Evolutionary conservation across 2,888 invertebrate species (phyloP).

Genomic region (Lasiommata megera): DNA sequence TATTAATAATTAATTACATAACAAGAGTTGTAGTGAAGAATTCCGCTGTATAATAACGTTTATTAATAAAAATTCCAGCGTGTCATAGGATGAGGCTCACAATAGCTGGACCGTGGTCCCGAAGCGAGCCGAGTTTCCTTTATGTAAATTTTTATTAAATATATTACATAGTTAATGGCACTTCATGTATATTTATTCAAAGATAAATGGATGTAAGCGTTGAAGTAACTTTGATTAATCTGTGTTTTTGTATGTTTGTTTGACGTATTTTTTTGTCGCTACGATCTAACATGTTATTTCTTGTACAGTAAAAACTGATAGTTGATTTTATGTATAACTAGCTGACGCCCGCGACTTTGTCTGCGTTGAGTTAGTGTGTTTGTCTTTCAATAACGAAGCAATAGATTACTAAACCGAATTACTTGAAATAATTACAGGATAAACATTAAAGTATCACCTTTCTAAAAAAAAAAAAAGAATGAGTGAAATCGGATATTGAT

Average conservation of each 20-base stretch:
- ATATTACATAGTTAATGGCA: not conserved
- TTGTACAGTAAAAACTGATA: no score
- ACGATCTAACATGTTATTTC: not conserved
- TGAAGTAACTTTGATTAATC: not conserved
- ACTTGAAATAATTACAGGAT: no score
- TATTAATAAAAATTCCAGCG: conserved; percentile 10
- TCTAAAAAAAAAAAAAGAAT: no score
- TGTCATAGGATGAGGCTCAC: conserved; percentile 1
- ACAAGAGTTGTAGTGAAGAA: not conserved
- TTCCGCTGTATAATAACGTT: not conserved
- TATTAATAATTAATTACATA: no score
- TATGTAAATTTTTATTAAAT: conserved; percentile 10
- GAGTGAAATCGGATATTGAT: no score
- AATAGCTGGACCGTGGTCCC: not conserved
- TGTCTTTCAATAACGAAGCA: no score
- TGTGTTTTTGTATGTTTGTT: not conserved
- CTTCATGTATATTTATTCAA: not conserved
- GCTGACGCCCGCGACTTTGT: no score
- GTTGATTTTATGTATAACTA: no score
- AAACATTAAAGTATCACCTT: no score
- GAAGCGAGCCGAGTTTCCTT: not conserved
- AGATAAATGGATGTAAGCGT: not conserved
- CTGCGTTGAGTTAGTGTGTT: no score
- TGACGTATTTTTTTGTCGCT: not conserved
- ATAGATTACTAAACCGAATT: no score